A percentile compares a stretch with the other conserved stretches of the same genome.
phyloP scores from a whole-genome alignment of 2,797 vertebrate species.

The Urophycis tenuis region DNA sequence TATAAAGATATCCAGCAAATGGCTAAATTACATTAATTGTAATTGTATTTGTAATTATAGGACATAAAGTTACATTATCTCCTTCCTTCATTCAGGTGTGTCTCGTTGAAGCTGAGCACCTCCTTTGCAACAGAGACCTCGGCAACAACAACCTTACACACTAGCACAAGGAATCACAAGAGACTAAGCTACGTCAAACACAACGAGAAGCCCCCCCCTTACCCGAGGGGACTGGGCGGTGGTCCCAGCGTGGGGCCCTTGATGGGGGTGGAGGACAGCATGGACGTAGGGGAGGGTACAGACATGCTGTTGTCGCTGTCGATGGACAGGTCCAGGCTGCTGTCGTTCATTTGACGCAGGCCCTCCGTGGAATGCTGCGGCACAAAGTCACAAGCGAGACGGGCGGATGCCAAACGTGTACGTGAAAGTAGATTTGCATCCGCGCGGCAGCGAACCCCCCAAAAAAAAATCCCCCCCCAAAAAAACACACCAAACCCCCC shows the following conservation, averaged over 20 bases:
- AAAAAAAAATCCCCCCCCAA: too few relatives aligned
- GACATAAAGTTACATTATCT: background rate
- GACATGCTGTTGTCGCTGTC: conserved; percentile 92
- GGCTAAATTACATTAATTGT: too few relatives aligned
- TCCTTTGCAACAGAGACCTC: too few relatives aligned
- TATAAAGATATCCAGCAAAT: background rate
- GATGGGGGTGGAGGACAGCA: conserved; percentile 43
- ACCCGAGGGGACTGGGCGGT: conserved; percentile 79
- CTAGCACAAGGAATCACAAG: too few relatives aligned
- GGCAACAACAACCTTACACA: too few relatives aligned
- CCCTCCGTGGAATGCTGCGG: conserved; percentile 80
- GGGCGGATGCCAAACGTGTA: background rate
- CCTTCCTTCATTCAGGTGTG: too few relatives aligned
- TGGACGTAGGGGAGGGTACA: conserved; percentile 82
- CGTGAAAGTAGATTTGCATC: background rate
- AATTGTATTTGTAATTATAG: too few relatives aligned
- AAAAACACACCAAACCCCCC: too few relatives aligned
- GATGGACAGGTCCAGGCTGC: conserved; percentile 80
- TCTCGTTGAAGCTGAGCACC: too few relatives aligned
- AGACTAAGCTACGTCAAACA: background rate
- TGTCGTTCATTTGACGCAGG: conserved; percentile 75
- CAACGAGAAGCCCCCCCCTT: conserved; percentile 10
- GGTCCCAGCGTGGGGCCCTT: conserved; percentile 69
- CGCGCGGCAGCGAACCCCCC: background rate
- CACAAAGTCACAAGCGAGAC: background rate